These are phyloP conservation scores for Bombus waltoni DNA, from an alignment of 1,140 invertebrate species.

Conservation along the genomic window DNA sequence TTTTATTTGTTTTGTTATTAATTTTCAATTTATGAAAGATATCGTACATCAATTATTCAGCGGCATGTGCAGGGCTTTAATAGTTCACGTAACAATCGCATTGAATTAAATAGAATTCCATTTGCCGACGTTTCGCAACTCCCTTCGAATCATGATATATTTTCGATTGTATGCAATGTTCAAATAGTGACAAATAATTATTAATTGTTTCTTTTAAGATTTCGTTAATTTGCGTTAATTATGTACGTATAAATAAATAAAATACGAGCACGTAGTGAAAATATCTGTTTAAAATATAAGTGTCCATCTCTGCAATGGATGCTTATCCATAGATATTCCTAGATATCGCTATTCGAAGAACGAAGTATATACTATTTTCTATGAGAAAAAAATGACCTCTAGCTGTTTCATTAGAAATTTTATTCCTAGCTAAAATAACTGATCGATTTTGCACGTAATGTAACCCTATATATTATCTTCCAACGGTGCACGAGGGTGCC, in stretches of 20 bases:
- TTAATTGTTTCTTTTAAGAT: neutral
- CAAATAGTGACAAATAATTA: neutral
- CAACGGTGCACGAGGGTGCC: constrained; percentile 74
- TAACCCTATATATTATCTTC: constrained; percentile 71
- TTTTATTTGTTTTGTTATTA: neutral
- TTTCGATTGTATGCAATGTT: neutral
- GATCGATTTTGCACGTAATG: constrained; percentile 70
- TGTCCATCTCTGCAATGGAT: neutral
- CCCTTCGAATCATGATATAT: neutral
- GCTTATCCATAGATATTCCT: too few species aligned
- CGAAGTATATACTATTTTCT: neutral
- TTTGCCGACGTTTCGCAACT: neutral
- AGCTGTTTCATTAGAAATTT: constrained; percentile 41
- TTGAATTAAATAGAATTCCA: constrained; percentile 13
- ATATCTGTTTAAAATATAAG: neutral
- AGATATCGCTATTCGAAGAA: neutral
- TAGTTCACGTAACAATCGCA: neutral
- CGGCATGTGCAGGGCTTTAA: neutral
- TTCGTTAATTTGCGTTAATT: neutral
- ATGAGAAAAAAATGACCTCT: neutral
- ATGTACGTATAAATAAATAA: neutral
- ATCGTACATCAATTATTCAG: neutral
- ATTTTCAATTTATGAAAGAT: constrained; percentile 2
- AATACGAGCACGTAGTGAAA: neutral
- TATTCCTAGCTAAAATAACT: constrained; percentile 55